phyloP scores from a whole-genome alignment of 2,888 invertebrate species.

The Cylindroiulus punctatus region DNA sequence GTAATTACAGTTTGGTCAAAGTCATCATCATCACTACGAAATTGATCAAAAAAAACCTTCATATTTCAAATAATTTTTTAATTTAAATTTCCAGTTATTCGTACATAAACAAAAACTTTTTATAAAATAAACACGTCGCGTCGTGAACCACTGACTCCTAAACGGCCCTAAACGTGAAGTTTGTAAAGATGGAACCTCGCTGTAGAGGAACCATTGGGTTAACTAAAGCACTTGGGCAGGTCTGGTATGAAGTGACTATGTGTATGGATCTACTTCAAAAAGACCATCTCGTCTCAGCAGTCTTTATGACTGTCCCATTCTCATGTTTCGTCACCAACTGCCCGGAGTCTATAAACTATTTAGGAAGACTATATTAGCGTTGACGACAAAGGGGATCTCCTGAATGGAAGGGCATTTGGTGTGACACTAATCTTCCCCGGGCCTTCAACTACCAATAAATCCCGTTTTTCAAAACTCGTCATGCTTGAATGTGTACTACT shows the following conservation, averaged over 20 bases:
- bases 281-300: conserved; percentile 40
- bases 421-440: conserved; percentile 50
- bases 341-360: conserved; percentile 44
- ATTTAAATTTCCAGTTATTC: no score
- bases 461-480: conserved; percentile 44
- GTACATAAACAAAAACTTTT: no score
- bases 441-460: conserved; percentile 49
- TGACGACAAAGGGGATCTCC: conserved; percentile 37
- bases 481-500: conserved; percentile 38
- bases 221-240: not conserved
- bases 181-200: no score
- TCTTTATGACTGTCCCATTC: conserved; percentile 40
- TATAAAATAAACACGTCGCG: no score
- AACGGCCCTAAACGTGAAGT: no score
- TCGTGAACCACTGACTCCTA: no score
- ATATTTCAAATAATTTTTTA: no score
- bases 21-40: no score
- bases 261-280: conserved; percentile 35
- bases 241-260: not conserved
- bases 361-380: conserved; percentile 47
- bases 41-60: no score
- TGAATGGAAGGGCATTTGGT: conserved; percentile 49
- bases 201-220: not conserved
- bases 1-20: no score
- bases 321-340: conserved; percentile 43